Base-by-base conservation (phyloP, 2,888 invertebrate genomes). In the Strigamia maritima region DNA sequence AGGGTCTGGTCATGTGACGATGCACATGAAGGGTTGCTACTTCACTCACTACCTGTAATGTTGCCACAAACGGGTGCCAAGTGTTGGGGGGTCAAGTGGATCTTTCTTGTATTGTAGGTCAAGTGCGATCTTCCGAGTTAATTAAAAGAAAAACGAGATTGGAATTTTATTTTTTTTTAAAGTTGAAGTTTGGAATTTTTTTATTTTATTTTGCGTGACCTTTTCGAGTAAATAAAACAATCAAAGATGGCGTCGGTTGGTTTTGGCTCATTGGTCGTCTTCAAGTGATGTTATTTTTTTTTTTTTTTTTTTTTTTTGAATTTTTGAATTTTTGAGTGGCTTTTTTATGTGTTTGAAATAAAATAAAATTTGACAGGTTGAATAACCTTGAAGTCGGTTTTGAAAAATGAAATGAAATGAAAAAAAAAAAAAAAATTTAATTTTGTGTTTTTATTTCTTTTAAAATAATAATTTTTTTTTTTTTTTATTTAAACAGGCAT, bases 401-500 rank as follows among this genome's bases (percentile, higher is more conserved):
- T 2, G 12, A 16, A 31, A 76, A 76, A 12, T 31, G 28, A 40
- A 49, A 7, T 35, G 14, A 12, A 44, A 44, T 3, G 2, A 44
- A 44, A 44, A 44, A 10, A 7, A 16, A 44, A 44, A 7, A 12
- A 44, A 2, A 44, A 44, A 44, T 14, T 44, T 14, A 12, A 44
- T 7, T 6, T 44, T n/a, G n/a, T n/a, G n/a, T n/a, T n/a, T n/a
- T n/a, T n/a, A n/a, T n/a, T n/a, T n/a, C n/a, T n/a, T n/a, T 44
- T 3, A 44, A 49, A 19, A 49, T 49, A 3, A 49, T n/a, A n/a
- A n/a, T 24, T 24, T 6, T n/a, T 49, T 22, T 35, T 77, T 22
- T 77, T 38, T 28, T 38, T 60, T 76, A 76, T 24, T 75, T 31
- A 31, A 90, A 49, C 49, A 49, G 89, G 97, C 97, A 7, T 98